Conservation (phyloP, 2,113 vertebrate genomes). For the Plecotus auritus region DNA sequence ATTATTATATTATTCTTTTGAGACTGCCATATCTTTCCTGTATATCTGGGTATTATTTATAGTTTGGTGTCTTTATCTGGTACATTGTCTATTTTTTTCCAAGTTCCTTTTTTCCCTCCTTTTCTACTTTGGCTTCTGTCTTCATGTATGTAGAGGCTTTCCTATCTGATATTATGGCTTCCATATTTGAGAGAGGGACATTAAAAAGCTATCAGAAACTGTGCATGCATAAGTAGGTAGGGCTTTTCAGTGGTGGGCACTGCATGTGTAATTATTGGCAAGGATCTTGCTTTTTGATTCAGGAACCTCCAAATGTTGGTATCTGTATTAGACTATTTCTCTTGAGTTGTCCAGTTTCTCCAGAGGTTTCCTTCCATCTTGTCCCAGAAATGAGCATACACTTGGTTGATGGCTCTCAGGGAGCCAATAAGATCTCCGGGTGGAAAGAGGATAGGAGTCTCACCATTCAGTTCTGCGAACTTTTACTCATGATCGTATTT, state of each 20-base stretch:
- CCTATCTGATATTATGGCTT: neutral
- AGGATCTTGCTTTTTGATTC: neutral
- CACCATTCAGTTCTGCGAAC: neutral
- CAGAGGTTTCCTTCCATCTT: neutral
- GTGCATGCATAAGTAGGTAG: neutral
- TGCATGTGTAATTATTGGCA: neutral
- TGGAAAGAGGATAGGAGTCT: neutral
- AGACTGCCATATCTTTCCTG: neutral
- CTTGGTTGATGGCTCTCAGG: neutral
- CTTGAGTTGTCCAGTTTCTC: neutral
- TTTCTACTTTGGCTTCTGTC: neutral
- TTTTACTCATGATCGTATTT: neutral
- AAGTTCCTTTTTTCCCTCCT: neutral
- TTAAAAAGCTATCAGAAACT: neutral
- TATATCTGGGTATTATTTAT: neutral
- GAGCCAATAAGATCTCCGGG: neutral
- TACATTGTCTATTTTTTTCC: neutral
- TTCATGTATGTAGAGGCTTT: neutral
- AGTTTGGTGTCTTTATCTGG: neutral
- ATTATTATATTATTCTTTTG: neutral
- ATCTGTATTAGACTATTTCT: neutral
- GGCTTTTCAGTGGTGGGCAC: neutral
- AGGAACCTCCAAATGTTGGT: neutral
- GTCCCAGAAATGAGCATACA: neutral
- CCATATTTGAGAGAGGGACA: neutral